Evolutionary conservation across 2,113 vertebrate genomes (phyloP).

Genomic region (Nymphicus hollandicus): DNA sequence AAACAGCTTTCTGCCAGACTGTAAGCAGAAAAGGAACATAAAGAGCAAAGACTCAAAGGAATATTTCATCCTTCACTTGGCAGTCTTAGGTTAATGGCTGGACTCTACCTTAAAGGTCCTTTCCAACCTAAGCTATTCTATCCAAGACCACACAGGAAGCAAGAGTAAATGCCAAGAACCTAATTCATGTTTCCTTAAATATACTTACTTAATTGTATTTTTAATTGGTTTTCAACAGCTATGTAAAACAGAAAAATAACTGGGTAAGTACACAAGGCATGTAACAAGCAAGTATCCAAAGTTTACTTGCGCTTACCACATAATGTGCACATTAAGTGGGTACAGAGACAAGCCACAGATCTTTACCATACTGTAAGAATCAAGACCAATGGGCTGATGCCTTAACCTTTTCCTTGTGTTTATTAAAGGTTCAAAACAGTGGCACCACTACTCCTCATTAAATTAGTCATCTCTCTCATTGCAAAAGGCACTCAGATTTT

Average conservation of each 20-base stretch:
- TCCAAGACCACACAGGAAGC: neutral
- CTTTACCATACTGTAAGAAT: neutral
- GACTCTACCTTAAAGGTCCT: neutral
- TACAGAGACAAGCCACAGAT: neutral
- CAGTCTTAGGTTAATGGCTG: neutral
- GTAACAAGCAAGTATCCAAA: neutral
- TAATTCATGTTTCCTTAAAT: neutral
- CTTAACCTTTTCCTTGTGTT: neutral
- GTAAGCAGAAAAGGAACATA: neutral
- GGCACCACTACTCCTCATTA: neutral
- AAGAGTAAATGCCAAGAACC: neutral
- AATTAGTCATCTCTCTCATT: neutral
- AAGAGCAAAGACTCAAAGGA: neutral
- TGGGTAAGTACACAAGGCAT: neutral
- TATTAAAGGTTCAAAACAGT: neutral
- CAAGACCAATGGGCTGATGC: neutral
- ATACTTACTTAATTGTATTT: neutral
- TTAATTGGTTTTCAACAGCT: neutral
- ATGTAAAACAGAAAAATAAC: neutral
- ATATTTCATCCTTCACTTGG: neutral
- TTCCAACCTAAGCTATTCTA: neutral
- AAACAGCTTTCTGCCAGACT: neutral
- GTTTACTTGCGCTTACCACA: neutral
- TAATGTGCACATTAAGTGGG: neutral
- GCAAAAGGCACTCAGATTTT: slow-evolving; percentile 42